A percentile compares a stretch with the other conserved stretches of the same genome.
Evolutionary conservation across 2,888 invertebrate species (phyloP).

Genomic region (Cerceris ruficornis): DNA sequence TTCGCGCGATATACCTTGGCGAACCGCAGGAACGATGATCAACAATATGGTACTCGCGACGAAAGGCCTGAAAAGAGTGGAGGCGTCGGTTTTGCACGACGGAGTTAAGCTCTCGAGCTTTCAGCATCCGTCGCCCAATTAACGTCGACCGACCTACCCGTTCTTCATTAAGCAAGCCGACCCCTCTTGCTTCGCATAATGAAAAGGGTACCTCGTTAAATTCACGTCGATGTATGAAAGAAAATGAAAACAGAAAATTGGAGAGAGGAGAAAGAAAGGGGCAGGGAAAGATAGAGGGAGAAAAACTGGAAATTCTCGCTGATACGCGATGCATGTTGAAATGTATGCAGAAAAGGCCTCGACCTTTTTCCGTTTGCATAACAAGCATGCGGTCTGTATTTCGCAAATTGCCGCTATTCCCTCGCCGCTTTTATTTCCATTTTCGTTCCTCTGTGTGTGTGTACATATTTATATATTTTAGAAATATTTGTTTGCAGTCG

Average conservation of each 20-base stretch:
- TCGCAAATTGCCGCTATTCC: background rate
- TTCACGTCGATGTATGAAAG: conserved; percentile 32
- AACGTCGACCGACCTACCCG: conserved; percentile 50
- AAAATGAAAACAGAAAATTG: background rate
- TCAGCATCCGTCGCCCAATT: conserved; percentile 57
- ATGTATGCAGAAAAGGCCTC: background rate
- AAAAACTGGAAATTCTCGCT: conserved; percentile 10
- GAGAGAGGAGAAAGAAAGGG: background rate
- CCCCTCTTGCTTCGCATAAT: conserved; percentile 50
- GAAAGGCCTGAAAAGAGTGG: conserved; percentile 39
- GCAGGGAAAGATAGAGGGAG: background rate
- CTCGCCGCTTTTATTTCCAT: too few species aligned
- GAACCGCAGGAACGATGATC: conserved; percentile 1
- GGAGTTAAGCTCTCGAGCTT: conserved; percentile 51
- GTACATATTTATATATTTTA: too few species aligned
- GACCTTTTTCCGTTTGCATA: background rate
- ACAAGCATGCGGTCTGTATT: background rate
- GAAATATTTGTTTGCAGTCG: too few species aligned
- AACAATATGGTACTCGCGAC: conserved; percentile 36
- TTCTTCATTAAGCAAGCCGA: conserved; percentile 40
- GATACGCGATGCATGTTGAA: background rate
- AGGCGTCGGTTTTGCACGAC: conserved; percentile 40
- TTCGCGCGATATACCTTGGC: background rate
- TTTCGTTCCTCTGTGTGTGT: too few species aligned
- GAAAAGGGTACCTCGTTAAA: conserved; percentile 53